A percentile compares a stretch with the other conserved stretches of the same genome.
phyloP scores from a whole-genome alignment of 2,888 invertebrate species.

The Athalia rosae region DNA sequence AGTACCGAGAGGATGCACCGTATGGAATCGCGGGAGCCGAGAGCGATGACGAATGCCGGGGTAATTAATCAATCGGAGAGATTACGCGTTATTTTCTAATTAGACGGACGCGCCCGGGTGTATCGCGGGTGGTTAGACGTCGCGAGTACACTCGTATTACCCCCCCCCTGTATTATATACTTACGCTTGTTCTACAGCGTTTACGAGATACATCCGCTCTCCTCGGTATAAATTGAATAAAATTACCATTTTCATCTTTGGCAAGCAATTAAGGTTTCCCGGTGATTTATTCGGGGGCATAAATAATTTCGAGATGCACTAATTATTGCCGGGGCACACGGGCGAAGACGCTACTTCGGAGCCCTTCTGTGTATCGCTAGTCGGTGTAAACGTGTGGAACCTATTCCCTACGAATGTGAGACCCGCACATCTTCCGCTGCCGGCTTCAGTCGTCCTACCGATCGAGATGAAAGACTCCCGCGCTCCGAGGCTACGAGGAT shows the following conservation, averaged over 20 bases:
- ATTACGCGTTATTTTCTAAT: conserved; percentile 32
- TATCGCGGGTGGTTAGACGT: conserved; percentile 26
- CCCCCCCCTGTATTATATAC: too few species aligned
- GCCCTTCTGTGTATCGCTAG: too few species aligned
- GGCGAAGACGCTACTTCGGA: too few species aligned
- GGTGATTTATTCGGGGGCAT: conserved; percentile 70
- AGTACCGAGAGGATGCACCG: background rate
- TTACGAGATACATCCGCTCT: background rate
- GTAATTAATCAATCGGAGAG: conserved; percentile 19
- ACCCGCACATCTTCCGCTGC: too few species aligned
- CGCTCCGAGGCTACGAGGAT: conserved; percentile 46
- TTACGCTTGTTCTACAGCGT: too few species aligned
- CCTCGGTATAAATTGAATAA: conserved; percentile 27
- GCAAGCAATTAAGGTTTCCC: conserved; percentile 69
- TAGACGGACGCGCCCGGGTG: background rate
- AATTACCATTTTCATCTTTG: conserved; percentile 45
- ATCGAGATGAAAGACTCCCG: conserved; percentile 68
- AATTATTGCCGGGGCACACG: conserved; percentile 65
- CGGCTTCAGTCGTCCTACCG: conserved; percentile 41
- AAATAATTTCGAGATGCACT: conserved; percentile 72
- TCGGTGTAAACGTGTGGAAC: too few species aligned
- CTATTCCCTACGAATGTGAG: too few species aligned
- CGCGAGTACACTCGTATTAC: background rate
- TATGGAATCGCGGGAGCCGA: background rate
- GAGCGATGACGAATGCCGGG: background rate